Conservation (phyloP, 2,888 invertebrate genomes). For the Masnerella sp. region DNA sequence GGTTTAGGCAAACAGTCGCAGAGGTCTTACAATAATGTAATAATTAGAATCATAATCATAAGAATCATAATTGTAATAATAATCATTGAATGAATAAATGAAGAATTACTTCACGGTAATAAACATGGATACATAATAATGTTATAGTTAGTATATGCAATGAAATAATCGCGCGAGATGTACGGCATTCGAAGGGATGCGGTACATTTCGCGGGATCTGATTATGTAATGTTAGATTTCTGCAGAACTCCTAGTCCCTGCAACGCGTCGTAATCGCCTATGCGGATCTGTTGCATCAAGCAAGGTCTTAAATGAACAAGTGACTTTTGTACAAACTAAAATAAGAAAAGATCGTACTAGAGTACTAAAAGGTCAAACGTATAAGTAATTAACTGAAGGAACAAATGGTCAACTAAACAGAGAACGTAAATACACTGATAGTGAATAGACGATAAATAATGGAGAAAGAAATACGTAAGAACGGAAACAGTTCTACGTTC, state of each 20-base stretch:
- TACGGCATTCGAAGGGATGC: constrained; percentile 20
- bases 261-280: constrained; percentile 52
- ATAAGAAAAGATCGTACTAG: constrained; percentile 5
- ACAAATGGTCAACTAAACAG: constrained; percentile 14
- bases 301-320: constrained; percentile 37
- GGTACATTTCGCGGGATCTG: constrained; percentile 25
- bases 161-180: constrained; percentile 24
- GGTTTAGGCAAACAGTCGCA: constrained; percentile 64
- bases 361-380: constrained; percentile 2
- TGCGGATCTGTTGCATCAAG: constrained; percentile 52
- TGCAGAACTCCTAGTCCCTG: constrained; percentile 34
- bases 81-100: constrained; percentile 11
- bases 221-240: constrained; percentile 16
- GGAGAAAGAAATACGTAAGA: constrained; percentile 8
- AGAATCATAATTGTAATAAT: constrained; percentile 31
- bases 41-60: constrained; percentile 22
- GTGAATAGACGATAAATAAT: constrained; percentile 5
- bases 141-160: constrained; percentile 18
- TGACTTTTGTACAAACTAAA: constrained; percentile 26
- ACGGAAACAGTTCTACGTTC: constrained; percentile 37
- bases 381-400: neutral
- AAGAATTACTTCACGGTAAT: constrained; percentile 12
- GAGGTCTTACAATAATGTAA: constrained; percentile 60
- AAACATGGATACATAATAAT: constrained; percentile 9
- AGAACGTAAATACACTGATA: constrained; percentile 17